Base-by-base conservation (phyloP, 2,113 vertebrate species). In the Lepidothrix coronata region DNA sequence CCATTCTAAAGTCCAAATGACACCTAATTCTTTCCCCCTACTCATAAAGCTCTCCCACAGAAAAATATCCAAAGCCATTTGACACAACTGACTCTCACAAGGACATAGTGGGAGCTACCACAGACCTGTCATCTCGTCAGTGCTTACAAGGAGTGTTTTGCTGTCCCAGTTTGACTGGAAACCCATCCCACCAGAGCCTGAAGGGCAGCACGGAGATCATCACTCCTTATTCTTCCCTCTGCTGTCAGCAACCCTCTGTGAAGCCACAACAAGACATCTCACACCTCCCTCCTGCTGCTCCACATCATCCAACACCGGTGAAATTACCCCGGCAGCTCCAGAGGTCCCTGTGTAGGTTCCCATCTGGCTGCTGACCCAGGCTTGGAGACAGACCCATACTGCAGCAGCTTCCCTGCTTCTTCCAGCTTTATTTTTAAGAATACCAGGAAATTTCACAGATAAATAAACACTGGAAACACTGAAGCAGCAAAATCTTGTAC, bases 261-360 rank as follows among this genome's bases (percentile, higher is more conserved):
- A 35, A 89, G 82, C 41, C 72, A 35, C 5, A 17, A 71, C 25
- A 55, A 46, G 51, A 86, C 83, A 74, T 11, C 85, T 88, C 82
- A 79, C 93, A 91, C 79, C 82, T 90, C 88, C 48, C 62, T 61
- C 37, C 1, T 3, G 57, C 85, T 94, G 95, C 78, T 95, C 57
- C 88, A 12, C 79, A 86, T 93, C 95, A 94, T 0, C 94, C 88
- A 88, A 90, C 96, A 94, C 91, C 9, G 2, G 82, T 16, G 77
- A 86, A 93, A 95, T 95, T 83, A 62, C 88, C 59, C 79, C 16
- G 10, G 31, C 31, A 3, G 6, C 5, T 35, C 39, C 83, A 61
- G 75, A 46, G 89, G 37, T 73, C 87, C 87, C 74, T 9, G 52
- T 9, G 74, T 59, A 84, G 44, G 81, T 25, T 91, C 92, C 85